Percentiles rank a stretch among this genome's conserved stretches.
Conservation (phyloP, 2,113 vertebrate species). For the Tichodroma muraria region DNA sequence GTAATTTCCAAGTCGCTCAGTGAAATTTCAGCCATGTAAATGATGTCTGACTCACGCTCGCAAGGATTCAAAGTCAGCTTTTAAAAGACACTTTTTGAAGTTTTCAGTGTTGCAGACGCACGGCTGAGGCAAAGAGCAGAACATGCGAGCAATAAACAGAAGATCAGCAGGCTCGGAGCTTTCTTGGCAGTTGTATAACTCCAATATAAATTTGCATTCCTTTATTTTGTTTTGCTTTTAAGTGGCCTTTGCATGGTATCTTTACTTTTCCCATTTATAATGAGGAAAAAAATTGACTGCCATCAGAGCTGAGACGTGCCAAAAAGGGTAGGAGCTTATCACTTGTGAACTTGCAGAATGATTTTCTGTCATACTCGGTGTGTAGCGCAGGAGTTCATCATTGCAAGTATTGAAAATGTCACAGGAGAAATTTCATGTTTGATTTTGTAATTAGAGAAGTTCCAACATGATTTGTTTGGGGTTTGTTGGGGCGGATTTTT, state of each 20-base stretch:
- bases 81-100: not conserved
- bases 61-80: not conserved
- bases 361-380: not conserved
- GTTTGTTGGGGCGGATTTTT: not conserved
- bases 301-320: not conserved
- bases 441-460: not conserved
- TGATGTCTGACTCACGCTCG: conserved; percentile 17
- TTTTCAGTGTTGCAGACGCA: not conserved
- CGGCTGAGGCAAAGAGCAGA: not conserved
- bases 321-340: not conserved
- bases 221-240: conserved; percentile 14
- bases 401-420: not conserved
- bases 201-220: not conserved
- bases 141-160: not conserved
- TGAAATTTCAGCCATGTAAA: conserved; percentile 30
- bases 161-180: not conserved
- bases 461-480: not conserved
- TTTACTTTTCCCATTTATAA: conserved; percentile 8
- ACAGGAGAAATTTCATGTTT: not conserved
- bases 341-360: not conserved
- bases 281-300: not conserved
- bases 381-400: not conserved
- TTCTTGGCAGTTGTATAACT: not conserved
- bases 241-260: conserved; percentile 8
- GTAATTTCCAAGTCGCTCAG: not conserved